Conservation (phyloP, 2,113 vertebrate species). For the Serilophus lunatus region DNA sequence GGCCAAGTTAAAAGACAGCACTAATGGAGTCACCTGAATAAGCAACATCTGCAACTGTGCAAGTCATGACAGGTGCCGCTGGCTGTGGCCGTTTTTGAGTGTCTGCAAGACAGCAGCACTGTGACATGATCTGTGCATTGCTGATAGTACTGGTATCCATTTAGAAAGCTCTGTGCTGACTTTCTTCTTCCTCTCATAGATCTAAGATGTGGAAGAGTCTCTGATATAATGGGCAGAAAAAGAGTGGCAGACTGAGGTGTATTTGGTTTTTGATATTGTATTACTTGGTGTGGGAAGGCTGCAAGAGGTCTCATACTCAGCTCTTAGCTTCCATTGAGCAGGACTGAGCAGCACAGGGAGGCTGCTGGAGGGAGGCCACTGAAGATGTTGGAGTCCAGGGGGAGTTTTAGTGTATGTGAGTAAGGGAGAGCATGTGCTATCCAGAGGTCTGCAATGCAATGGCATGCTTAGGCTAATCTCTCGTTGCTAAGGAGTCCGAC, state of each 20-base stretch:
- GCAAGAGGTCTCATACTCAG: neutral
- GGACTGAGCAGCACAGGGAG: neutral
- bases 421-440: neutral
- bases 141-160: neutral
- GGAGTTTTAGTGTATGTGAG: neutral
- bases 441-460: neutral
- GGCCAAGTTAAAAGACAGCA: neutral
- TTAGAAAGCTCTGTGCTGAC: neutral
- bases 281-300: neutral
- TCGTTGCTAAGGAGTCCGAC: neutral
- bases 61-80: neutral
- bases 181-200: neutral
- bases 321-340: accelerated
- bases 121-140: neutral
- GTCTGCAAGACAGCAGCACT: neutral
- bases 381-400: neutral
- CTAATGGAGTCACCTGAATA: neutral
- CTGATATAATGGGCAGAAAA: neutral
- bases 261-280: neutral
- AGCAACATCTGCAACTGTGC: neutral
- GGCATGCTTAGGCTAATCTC: neutral
- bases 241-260: neutral
- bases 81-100: neutral
- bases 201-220: neutral
- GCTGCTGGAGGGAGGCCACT: neutral